Base-by-base conservation (phyloP, 2,797 vertebrate species). In the Siniperca scherzeri region DNA sequence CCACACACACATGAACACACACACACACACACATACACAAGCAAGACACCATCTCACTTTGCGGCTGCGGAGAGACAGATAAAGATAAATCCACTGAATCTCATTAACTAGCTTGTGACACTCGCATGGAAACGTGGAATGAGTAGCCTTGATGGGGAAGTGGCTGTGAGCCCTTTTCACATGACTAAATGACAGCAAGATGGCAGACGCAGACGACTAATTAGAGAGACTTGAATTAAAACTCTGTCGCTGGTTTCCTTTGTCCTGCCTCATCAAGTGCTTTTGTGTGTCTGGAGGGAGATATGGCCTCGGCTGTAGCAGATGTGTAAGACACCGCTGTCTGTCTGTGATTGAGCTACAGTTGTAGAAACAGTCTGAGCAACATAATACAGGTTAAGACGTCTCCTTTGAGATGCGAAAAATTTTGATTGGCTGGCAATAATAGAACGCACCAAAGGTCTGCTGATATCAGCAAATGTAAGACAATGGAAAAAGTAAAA, bases 121-220 rank as follows among this genome's bases (percentile, higher is more conserved):
- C 82, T 86, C 30, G 21, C 36, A 70, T 77, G 55, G 74, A 57
- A 71, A 83, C 33, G 25, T 42, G 60, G 81, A 85, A 78, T 30
- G 19, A 80, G 88, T 30, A n/a, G 66, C 59, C 87, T 74, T 85
- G 84, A 87, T 36, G 33, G 44, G 33, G 46, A 84, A 78, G 67
- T 46, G 74, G 75, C 80, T 70, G 48, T 21, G 56, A 87, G 73
- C 36, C 76, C 64, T 73, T 56, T 72, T 83, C 53, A 82, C 84
- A 73, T 73, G 86, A 88, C 70, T 72, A 72, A 85, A 86, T 84
- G 88, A 90, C 74, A 75, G 80, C 12, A 77, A 87, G 81, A 91
- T 85, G 80, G 78, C 81, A 89, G 89, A 77, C 71, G 22, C 72
- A 71, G 75, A 85, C 11, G 30, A 60, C 77, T 83, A 86, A 89